Evolutionary conservation across 2,113 vertebrate genomes (phyloP).

Genomic region (Craseonycteris thonglongyai): DNA sequence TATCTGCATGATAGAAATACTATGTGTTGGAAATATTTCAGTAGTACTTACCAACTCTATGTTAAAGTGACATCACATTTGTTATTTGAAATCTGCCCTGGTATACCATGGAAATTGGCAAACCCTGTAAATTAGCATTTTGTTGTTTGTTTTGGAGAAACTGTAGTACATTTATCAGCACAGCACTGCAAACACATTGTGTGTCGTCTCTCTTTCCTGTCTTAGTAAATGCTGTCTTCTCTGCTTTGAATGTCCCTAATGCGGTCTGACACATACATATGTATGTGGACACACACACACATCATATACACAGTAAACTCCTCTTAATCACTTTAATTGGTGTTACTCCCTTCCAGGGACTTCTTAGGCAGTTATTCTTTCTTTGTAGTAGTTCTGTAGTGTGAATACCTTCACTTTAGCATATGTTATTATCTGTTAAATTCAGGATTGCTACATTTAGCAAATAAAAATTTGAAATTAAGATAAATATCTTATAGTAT

Average conservation of each 20-base stretch:
- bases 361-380: neutral
- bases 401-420: neutral
- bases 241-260: neutral
- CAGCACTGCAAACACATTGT: neutral
- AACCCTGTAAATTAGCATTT: neutral
- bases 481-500: neutral
- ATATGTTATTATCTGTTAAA: neutral
- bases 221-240: neutral
- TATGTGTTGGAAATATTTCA: neutral
- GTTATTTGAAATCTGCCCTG: neutral
- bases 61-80: neutral
- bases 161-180: neutral
- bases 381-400: neutral
- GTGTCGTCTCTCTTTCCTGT: neutral
- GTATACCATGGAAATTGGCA: neutral
- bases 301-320: neutral
- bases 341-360: neutral
- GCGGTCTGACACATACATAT: fast-evolving
- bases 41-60: neutral
- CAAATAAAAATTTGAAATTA: slow-evolving; percentile 22
- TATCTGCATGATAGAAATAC: neutral
- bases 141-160: neutral
- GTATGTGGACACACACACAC: too few species aligned
- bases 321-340: neutral
- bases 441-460: neutral